A percentile compares a stretch with the other conserved stretches of the same genome.
Evolutionary conservation across 2,888 invertebrate species (phyloP).

Genomic region (Liopterus haemorrhoidalis): DNA sequence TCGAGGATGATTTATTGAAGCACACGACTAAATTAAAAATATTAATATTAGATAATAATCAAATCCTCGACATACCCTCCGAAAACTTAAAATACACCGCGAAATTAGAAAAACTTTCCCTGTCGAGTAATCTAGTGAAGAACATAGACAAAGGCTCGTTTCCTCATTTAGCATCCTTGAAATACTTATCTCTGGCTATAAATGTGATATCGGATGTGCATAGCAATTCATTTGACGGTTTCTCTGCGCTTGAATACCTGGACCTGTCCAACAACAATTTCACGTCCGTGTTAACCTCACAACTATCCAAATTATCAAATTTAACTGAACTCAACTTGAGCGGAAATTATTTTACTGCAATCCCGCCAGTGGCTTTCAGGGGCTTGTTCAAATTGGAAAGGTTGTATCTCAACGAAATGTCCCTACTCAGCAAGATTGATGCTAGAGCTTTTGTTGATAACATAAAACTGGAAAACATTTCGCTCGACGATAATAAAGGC

Average conservation of each 20-base stretch:
- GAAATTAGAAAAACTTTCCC: slow-evolving; percentile 64
- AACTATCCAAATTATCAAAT: slow-evolving; percentile 69
- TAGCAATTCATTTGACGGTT: slow-evolving; percentile 66
- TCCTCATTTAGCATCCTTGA: slow-evolving; percentile 64
- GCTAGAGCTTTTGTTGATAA: slow-evolving; percentile 78
- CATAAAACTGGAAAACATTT: slow-evolving; percentile 71
- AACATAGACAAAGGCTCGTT: slow-evolving; percentile 66
- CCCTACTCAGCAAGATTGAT: slow-evolving; percentile 63
- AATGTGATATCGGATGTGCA: slow-evolving; percentile 71
- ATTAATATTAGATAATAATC: slow-evolving; percentile 71
- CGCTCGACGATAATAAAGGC: slow-evolving; percentile 71
- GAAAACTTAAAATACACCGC: slow-evolving; percentile 60
- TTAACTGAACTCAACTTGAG: slow-evolving; percentile 71
- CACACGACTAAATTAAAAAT: slow-evolving; percentile 63
- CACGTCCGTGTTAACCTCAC: slow-evolving; percentile 67
- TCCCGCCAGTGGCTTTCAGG: slow-evolving; percentile 73
- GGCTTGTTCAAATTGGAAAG: slow-evolving; percentile 76
- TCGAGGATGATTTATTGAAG: slow-evolving; percentile 66
- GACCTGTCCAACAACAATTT: slow-evolving; percentile 79
- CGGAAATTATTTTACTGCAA: slow-evolving; percentile 67
- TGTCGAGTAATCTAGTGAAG: slow-evolving; percentile 74
- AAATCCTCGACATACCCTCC: slow-evolving; percentile 69
- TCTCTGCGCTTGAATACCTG: slow-evolving; percentile 65
- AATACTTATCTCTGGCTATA: slow-evolving; percentile 63
- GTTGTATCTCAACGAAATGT: slow-evolving; percentile 65